phyloP scores from a whole-genome alignment of 2,888 invertebrate species.

The Lacanobia wlatinum region DNA sequence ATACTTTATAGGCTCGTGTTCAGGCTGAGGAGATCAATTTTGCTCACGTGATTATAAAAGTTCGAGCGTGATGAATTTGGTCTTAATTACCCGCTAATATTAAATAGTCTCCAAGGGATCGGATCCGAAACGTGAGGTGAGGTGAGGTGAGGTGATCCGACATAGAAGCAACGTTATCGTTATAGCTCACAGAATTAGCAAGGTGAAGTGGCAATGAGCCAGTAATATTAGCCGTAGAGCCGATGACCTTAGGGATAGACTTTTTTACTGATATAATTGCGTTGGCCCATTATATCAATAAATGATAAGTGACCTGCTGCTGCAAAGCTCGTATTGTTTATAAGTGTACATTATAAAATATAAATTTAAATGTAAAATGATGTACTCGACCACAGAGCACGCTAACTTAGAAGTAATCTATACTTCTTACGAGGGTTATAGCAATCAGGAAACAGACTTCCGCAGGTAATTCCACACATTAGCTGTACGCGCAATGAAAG shows the following conservation, averaged over 20 bases:
- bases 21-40: constrained; percentile 7
- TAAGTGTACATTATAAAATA: constrained; percentile 85
- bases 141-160: neutral
- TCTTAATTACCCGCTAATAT: neutral
- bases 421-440: neutral
- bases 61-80: neutral
- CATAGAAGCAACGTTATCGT: neutral
- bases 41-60: constrained; percentile 19
- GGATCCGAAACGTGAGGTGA: too few relatives aligned
- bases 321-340: constrained; percentile 83
- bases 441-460: neutral
- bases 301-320: constrained; percentile 73
- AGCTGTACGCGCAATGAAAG: neutral
- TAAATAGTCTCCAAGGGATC: neutral
- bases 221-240: neutral
- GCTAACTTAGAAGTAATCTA: neutral
- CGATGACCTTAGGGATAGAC: neutral
- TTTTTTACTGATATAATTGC: neutral
- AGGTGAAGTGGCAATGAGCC: too few relatives aligned
- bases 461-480: neutral
- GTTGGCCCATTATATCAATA: neutral
- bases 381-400: neutral
- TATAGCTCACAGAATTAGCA: neutral
- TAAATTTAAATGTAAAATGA: constrained; percentile 81
- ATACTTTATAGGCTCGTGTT: constrained; percentile 37